phyloP scores from a whole-genome alignment of 2,797 vertebrate species.

The Pseudopleuronectes americanus region DNA sequence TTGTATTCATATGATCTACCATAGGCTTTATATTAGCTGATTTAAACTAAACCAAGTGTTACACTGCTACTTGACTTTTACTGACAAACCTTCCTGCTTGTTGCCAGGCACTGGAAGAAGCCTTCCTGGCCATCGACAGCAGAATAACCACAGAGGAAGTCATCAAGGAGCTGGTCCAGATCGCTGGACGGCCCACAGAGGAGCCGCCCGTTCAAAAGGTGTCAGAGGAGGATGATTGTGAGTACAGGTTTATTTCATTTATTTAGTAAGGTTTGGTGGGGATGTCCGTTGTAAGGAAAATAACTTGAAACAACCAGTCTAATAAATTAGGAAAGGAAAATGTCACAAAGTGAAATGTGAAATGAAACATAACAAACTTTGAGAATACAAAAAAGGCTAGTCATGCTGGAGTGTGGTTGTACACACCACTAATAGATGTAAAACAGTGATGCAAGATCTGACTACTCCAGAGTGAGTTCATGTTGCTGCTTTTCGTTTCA shows the following conservation, averaged over 20 bases:
- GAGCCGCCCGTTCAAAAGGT: constrained; percentile 91
- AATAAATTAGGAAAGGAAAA: too few relatives aligned
- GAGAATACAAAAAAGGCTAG: too few relatives aligned
- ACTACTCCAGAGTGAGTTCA: background rate
- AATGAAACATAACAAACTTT: too few relatives aligned
- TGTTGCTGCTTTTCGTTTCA: constrained; percentile 59
- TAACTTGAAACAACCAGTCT: too few relatives aligned
- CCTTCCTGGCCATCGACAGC: constrained; percentile 94
- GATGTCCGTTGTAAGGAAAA: background rate
- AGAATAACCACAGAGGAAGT: constrained; percentile 95
- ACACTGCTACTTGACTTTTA: background rate
- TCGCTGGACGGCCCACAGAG: constrained; percentile 91
- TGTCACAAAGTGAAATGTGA: too few relatives aligned
- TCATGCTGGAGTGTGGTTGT: too few relatives aligned
- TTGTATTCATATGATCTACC: too few relatives aligned
- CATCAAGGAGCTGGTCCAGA: constrained; percentile 94
- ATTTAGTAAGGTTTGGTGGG: too few relatives aligned
- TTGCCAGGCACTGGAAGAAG: constrained; percentile 94
- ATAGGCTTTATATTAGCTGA: too few relatives aligned
- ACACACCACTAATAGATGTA: too few relatives aligned
- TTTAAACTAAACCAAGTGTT: background rate
- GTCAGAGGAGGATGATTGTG: constrained; percentile 97
- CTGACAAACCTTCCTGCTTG: background rate
- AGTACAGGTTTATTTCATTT: constrained; percentile 43
- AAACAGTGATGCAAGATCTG: background rate